A percentile compares a stretch with the other conserved stretches of the same genome.
Evolutionary conservation across 2,113 vertebrate species (phyloP).

Genomic region (Willisornis vidua): DNA sequence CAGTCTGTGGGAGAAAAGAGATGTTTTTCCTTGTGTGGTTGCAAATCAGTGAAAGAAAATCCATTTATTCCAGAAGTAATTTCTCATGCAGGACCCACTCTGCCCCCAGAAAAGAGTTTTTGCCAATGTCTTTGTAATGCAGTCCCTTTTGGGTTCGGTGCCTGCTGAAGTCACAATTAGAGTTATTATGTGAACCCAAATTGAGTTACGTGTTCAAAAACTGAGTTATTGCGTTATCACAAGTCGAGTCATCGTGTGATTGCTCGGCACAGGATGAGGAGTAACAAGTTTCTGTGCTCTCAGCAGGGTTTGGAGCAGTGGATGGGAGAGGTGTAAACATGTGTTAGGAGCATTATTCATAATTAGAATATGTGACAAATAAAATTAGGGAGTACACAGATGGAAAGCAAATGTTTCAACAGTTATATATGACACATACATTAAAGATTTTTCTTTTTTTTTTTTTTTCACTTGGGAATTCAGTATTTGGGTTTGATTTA

Average conservation of each 20-base stretch:
- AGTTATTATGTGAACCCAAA: neutral
- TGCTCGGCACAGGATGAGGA: neutral
- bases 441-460: neutral
- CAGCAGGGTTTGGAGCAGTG: neutral
- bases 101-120: neutral
- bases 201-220: neutral
- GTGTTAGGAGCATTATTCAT: neutral
- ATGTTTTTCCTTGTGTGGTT: neutral
- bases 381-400: neutral
- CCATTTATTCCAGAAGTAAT: neutral
- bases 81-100: neutral
- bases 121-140: neutral
- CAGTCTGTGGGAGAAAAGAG: neutral
- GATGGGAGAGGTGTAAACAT: neutral
- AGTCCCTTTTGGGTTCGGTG: neutral
- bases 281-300: neutral
- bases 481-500: constrained; percentile 36
- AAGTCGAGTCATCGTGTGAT: neutral
- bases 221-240: neutral
- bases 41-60: neutral
- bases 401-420: constrained; percentile 4
- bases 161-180: neutral
- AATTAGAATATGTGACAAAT: neutral
- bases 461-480: neutral
- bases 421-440: neutral